A percentile compares a stretch with the other conserved stretches of the same genome.
These are phyloP conservation scores for Panurus biarmicus DNA, from an alignment of 2,113 vertebrate genomes.

Conservation along the genomic window DNA sequence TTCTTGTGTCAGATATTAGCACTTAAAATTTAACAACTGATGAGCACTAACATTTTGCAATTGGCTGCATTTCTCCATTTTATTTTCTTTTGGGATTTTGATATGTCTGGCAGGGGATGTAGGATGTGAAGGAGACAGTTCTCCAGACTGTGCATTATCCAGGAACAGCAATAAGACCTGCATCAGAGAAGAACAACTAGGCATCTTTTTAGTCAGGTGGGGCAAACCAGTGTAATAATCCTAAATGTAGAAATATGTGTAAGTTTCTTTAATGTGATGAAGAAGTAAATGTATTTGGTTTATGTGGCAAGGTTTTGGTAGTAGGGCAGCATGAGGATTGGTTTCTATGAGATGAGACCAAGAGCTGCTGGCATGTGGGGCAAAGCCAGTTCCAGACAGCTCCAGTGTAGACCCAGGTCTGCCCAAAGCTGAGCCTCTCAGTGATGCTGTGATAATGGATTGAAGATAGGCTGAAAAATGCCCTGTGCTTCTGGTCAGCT, in stretches of 20 bases:
- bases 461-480: not conserved
- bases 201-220: not conserved
- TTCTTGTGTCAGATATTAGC: slow-evolving; percentile 12
- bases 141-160: slow-evolving; percentile 16
- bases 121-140: slow-evolving; percentile 7
- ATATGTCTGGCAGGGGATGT: not conserved
- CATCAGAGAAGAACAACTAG: not conserved
- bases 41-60: slow-evolving; percentile 32
- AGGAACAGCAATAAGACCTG: not conserved
- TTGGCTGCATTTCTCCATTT: slow-evolving; percentile 22
- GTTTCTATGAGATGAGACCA: not conserved
- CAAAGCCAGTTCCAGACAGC: not conserved
- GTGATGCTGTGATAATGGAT: fast-evolving
- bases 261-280: not conserved
- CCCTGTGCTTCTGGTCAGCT: not conserved
- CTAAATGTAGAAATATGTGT: not conserved
- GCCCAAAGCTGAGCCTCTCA: not conserved
- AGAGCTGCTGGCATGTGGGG: not conserved
- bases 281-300: not conserved
- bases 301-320: not conserved
- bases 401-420: not conserved
- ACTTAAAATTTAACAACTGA: slow-evolving; percentile 38
- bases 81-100: not conserved
- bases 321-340: not conserved
- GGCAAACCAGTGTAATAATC: not conserved